A percentile compares a stretch with the other conserved stretches of the same genome.
phyloP scores from a whole-genome alignment of 2,888 invertebrate genomes.

The Cylloceria caligata region DNA sequence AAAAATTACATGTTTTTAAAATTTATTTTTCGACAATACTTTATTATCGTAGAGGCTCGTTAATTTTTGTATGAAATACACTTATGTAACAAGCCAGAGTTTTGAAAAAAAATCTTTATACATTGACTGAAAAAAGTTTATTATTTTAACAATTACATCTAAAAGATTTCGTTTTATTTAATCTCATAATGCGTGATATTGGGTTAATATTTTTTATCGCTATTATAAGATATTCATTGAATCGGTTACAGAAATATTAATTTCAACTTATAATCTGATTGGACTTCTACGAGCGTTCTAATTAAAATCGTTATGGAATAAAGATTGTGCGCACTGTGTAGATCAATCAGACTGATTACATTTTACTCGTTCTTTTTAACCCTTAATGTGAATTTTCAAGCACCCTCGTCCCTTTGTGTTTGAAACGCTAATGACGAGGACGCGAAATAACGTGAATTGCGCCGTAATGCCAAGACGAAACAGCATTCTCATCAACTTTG shows the following conservation, averaged over 20 bases:
- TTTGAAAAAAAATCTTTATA: no score
- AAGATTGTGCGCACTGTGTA: background rate
- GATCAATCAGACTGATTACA: conserved; percentile 13
- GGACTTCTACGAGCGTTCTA: background rate
- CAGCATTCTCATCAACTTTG: conserved; percentile 45
- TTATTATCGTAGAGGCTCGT: no score
- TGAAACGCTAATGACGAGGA: conserved; percentile 40
- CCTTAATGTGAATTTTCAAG: conserved; percentile 1
- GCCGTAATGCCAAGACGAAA: conserved; percentile 26
- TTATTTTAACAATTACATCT: no score
- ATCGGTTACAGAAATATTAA: background rate
- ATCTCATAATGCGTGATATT: background rate
- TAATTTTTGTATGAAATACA: no score
- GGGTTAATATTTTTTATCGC: background rate
- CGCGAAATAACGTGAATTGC: conserved; percentile 37
- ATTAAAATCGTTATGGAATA: background rate
- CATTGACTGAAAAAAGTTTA: no score
- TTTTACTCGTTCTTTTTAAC: conserved; percentile 6
- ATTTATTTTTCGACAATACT: no score
- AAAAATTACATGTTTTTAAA: no score
- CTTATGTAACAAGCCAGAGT: no score
- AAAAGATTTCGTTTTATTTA: no score
- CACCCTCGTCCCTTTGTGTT: conserved; percentile 33
- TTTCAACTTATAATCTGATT: background rate
- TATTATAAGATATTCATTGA: background rate